These are phyloP conservation scores for Synodontis membranacea DNA, from an alignment of 2,113 vertebrate species.

Conservation along the genomic window DNA sequence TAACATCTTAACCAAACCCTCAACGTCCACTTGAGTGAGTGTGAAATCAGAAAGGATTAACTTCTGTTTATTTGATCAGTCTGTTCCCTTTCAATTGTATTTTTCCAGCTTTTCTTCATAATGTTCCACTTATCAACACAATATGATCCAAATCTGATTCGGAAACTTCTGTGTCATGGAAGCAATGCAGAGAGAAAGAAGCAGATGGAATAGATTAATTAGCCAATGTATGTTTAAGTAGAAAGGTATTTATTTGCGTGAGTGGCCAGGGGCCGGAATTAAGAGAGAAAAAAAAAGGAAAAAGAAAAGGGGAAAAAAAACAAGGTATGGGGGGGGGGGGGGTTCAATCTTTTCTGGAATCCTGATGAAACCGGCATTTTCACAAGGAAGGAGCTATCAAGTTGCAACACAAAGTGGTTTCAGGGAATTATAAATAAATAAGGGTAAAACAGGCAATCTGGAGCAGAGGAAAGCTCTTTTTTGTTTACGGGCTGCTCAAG, in stretches of 20 bases:
- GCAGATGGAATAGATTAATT: constrained; percentile 90
- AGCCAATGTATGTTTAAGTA: constrained; percentile 80
- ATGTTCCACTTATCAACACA: constrained; percentile 76
- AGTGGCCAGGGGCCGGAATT: constrained; percentile 77
- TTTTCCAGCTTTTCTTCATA: constrained; percentile 42
- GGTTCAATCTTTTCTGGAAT: constrained; percentile 66
- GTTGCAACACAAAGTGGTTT: constrained; percentile 75
- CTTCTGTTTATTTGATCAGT: constrained; percentile 44
- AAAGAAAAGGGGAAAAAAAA: constrained; percentile 50
- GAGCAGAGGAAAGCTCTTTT: constrained; percentile 64
- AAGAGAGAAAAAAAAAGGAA: constrained; percentile 44
- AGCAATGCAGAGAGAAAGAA: constrained; percentile 74
- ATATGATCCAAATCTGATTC: constrained; percentile 75
- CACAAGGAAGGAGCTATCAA: constrained; percentile 71
- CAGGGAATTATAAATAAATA: constrained; percentile 75
- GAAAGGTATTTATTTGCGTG: constrained; percentile 85
- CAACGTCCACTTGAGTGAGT: constrained; percentile 8
- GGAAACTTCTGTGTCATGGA: constrained; percentile 78
- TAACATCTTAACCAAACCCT: not conserved
- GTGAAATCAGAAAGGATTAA: constrained; percentile 51
- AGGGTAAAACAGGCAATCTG: constrained; percentile 63
- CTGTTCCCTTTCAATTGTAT: constrained; percentile 52
- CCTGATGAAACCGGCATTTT: constrained; percentile 65
- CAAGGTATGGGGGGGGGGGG: constrained; percentile 58
- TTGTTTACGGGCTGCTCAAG: constrained; percentile 74